phyloP scores from a whole-genome alignment of 1,140 invertebrate genomes.

The Phthorimaea operculella region DNA sequence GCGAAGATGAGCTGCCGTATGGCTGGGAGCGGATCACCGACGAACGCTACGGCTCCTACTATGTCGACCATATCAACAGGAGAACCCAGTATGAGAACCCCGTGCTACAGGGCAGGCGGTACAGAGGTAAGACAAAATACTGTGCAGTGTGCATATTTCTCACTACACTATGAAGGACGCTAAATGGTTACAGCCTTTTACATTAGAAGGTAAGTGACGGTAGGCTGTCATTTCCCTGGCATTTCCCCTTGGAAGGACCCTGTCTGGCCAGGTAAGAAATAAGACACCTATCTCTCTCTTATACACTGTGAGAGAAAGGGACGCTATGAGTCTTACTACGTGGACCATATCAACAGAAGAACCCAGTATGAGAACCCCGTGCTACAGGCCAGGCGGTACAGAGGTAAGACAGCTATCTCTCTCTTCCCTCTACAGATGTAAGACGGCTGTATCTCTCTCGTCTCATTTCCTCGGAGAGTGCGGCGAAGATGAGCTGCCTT shows the following conservation, averaged over 20 bases:
- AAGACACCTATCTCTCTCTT: not conserved
- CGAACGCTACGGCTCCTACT: constrained; percentile 97
- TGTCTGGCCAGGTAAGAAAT: not conserved
- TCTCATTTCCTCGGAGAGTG: constrained; percentile 91
- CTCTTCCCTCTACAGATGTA: constrained; percentile 88
- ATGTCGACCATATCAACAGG: constrained; percentile 98
- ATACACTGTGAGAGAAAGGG: no score
- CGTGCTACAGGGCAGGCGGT: constrained; percentile 86
- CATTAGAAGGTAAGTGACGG: no score
- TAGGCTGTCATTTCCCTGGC: no score
- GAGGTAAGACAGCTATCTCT: no score
- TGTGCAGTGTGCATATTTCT: not conserved
- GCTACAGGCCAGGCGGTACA: no score
- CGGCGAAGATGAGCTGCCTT: constrained; percentile 94
- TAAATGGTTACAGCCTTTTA: no score
- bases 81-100: constrained; percentile 99
- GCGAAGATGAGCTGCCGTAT: constrained; percentile 95
- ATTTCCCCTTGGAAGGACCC: no score
- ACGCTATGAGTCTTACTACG: no score
- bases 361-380: no score
- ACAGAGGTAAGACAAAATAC: constrained; percentile 51
- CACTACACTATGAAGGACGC: no score
- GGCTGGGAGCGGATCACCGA: constrained; percentile 99
- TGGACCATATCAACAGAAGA: no score
- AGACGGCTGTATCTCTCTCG: constrained; percentile 92